phyloP scores from a whole-genome alignment of 2,797 vertebrate species.

The Aeoliscus strigatus region DNA sequence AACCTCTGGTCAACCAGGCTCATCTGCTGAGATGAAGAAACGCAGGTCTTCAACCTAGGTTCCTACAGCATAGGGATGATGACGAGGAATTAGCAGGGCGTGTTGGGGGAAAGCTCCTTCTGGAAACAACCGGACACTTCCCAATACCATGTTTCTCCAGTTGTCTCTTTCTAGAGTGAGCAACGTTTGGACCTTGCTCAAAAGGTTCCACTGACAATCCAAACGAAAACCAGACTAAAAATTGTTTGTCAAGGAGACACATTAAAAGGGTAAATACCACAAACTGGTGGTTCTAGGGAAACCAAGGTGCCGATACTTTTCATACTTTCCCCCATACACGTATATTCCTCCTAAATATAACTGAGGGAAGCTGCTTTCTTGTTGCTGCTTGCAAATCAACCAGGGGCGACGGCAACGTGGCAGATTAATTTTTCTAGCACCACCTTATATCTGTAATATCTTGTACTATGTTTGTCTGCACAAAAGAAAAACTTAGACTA shows the following conservation, averaged over 20 bases:
- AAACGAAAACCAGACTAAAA: too few relatives aligned
- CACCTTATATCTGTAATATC: neutral
- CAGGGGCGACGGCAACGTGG: slow-evolving; percentile 54
- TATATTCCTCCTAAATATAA: slow-evolving; percentile 39
- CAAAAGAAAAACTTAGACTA: too few relatives aligned
- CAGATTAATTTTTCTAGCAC: neutral
- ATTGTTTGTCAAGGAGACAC: too few relatives aligned
- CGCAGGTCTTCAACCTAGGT: too few relatives aligned
- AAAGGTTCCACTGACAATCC: too few relatives aligned
- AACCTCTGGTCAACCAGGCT: slow-evolving; percentile 26
- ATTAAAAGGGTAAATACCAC: too few relatives aligned
- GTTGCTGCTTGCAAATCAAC: slow-evolving; percentile 13
- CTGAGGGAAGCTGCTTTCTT: slow-evolving; percentile 25
- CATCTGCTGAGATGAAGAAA: slow-evolving; percentile 27
- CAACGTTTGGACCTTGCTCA: too few relatives aligned
- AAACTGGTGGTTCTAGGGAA: too few relatives aligned
- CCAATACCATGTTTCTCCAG: slow-evolving; percentile 15
- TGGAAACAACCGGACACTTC: slow-evolving; percentile 24
- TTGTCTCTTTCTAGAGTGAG: slow-evolving; percentile 15
- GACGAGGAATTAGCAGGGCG: slow-evolving; percentile 53
- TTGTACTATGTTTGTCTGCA: too few relatives aligned
- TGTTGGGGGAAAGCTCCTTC: slow-evolving; percentile 49
- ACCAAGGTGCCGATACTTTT: too few relatives aligned
- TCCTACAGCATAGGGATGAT: too few relatives aligned
- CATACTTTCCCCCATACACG: slow-evolving; percentile 37